A percentile compares a stretch with the other conserved stretches of the same genome.
Conservation (phyloP, 2,888 invertebrate genomes). For the Phorcus lineatus region DNA sequence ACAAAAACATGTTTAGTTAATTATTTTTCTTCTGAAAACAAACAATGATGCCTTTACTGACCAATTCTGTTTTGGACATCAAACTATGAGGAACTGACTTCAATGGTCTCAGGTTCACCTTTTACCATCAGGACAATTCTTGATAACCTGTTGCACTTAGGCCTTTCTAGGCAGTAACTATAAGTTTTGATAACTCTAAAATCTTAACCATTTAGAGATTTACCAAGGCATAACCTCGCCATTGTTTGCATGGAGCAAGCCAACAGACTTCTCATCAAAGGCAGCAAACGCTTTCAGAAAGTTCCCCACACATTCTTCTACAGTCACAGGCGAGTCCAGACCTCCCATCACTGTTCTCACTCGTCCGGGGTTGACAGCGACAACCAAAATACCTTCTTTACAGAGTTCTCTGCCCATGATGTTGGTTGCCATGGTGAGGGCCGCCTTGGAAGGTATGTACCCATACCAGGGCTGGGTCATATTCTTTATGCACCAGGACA, state of each 20-base stretch:
- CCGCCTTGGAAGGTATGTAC: slow-evolving; percentile 36
- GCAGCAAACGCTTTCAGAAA: slow-evolving; percentile 23
- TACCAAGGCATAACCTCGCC: slow-evolving; percentile 30
- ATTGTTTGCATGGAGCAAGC: slow-evolving; percentile 20
- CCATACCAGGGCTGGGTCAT: slow-evolving; percentile 12
- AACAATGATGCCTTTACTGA: too few relatives aligned
- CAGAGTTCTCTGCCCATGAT: slow-evolving; percentile 35
- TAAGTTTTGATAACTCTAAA: too few relatives aligned
- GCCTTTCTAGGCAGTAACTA: too few relatives aligned
- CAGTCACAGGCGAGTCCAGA: neutral
- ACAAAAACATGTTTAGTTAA: too few relatives aligned
- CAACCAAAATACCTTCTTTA: slow-evolving; percentile 30
- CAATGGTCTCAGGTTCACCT: too few relatives aligned
- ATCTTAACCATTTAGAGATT: neutral
- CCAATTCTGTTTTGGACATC: too few relatives aligned
- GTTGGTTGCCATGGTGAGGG: slow-evolving; percentile 39
- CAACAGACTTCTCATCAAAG: neutral
- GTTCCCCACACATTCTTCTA: slow-evolving; percentile 22
- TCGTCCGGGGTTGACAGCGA: slow-evolving; percentile 38
- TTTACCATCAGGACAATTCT: too few relatives aligned
- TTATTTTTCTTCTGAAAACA: too few relatives aligned
- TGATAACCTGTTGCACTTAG: too few relatives aligned
- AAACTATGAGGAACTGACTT: too few relatives aligned
- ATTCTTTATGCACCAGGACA: neutral
- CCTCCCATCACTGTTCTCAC: slow-evolving; percentile 44